Conservation (phyloP, 2,888 invertebrate genomes). For the Netelia fuscicornis region DNA sequence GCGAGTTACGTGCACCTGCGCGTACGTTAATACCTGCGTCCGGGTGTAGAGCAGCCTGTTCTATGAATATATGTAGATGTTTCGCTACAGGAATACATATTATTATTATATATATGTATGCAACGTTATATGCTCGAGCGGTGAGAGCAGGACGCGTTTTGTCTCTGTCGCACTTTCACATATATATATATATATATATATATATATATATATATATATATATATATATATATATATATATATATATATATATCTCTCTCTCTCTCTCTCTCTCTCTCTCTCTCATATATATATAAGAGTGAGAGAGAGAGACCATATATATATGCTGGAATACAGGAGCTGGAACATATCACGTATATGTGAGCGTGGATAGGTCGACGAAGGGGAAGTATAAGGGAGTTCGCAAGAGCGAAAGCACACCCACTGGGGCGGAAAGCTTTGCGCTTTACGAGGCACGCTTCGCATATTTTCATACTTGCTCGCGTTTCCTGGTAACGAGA, state of each 20-base stretch:
- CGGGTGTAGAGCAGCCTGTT: slow-evolving; percentile 32
- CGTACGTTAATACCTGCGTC: slow-evolving; percentile 51
- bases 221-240: slow-evolving; percentile 27
- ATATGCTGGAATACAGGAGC: neutral
- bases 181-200: slow-evolving; percentile 25
- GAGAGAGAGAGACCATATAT: neutral
- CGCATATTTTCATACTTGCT: slow-evolving; percentile 70
- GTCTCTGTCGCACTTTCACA: slow-evolving; percentile 37
- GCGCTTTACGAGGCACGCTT: slow-evolving; percentile 67
- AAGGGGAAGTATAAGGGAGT: slow-evolving; percentile 29
- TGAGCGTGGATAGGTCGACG: neutral
- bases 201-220: slow-evolving; percentile 29
- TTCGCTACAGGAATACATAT: slow-evolving; percentile 32
- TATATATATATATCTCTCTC: slow-evolving; percentile 31
- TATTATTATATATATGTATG: slow-evolving; percentile 8
- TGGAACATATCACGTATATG: slow-evolving; percentile 7
- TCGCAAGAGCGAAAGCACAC: slow-evolving; percentile 51
- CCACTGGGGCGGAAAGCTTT: slow-evolving; percentile 64
- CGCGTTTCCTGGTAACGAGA: slow-evolving; percentile 68
- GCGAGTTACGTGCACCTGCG: slow-evolving; percentile 61
- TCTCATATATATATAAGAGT: slow-evolving; percentile 1
- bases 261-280: slow-evolving; percentile 35
- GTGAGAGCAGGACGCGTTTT: slow-evolving; percentile 28
- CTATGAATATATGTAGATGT: slow-evolving; percentile 28
- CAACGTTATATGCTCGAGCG: neutral